phyloP scores from a whole-genome alignment of 2,888 invertebrate species.

The Ormyrus nitidulus region DNA sequence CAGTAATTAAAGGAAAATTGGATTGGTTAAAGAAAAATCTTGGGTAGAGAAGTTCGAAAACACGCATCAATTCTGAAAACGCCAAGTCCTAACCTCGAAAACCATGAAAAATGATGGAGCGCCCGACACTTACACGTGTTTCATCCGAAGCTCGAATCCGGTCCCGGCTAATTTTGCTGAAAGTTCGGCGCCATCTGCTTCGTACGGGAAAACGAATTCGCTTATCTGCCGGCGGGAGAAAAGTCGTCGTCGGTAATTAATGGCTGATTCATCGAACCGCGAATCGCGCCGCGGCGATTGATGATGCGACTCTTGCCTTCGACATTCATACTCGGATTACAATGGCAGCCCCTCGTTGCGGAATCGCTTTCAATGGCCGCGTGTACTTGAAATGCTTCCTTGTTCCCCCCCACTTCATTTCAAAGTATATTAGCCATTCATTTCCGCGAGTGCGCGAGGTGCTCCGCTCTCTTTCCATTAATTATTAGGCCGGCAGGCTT shows the following conservation, averaged over 20 bases:
- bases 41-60: too few species aligned
- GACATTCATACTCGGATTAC: constrained; percentile 11
- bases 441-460: neutral
- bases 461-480: constrained; percentile 2
- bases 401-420: constrained; percentile 11
- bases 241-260: constrained; percentile 21
- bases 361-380: neutral
- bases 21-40: too few species aligned
- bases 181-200: constrained; percentile 41
- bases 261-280: constrained; percentile 36
- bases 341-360: neutral
- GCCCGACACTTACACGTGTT: constrained; percentile 35
- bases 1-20: too few species aligned
- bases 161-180: constrained; percentile 36
- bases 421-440: constrained; percentile 43
- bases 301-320: neutral
- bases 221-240: constrained; percentile 32
- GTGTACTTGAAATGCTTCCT: constrained; percentile 4
- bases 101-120: constrained; percentile 35
- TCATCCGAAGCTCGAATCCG: neutral
- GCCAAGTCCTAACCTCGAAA: neutral
- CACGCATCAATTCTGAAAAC: too few species aligned
- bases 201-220: constrained; percentile 14
- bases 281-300: constrained; percentile 25
- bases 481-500: constrained; percentile 17